Evolutionary conservation across 2,797 vertebrate species (phyloP).

Genomic region (Chromobotia macracanthus): DNA sequence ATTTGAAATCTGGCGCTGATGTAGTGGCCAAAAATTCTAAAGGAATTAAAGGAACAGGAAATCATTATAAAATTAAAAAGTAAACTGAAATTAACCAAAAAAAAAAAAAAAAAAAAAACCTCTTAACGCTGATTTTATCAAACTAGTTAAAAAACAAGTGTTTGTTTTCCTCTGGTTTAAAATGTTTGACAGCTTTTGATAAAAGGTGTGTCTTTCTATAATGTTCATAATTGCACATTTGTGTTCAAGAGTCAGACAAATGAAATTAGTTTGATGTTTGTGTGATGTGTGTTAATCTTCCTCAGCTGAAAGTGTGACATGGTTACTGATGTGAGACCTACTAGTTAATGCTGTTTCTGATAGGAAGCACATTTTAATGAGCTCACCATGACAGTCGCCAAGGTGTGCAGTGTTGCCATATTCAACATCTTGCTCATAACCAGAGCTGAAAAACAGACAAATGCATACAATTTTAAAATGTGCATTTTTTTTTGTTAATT

Average conservation of each 20-base stretch:
- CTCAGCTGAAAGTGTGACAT: conserved; percentile 44
- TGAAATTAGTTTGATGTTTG: conserved; percentile 72
- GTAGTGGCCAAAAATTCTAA: conserved; percentile 99
- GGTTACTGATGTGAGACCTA: conserved; percentile 73
- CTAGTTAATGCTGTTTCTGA: conserved; percentile 63
- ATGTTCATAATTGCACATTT: conserved; percentile 49
- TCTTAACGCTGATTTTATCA: conserved; percentile 59
- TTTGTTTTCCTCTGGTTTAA: conserved; percentile 48
- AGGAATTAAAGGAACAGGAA: conserved; percentile 84
- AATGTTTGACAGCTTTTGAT: conserved; percentile 18
- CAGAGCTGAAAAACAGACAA: conserved; percentile 76
- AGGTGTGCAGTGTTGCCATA: conserved; percentile 86
- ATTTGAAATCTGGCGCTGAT: conserved; percentile 99
- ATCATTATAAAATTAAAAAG: conserved; percentile 75
- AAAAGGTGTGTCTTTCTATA: conserved; percentile 67
- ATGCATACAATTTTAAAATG: not conserved
- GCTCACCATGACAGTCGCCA: conserved; percentile 96
- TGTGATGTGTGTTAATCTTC: conserved; percentile 73
- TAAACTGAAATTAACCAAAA: conserved; percentile 52
- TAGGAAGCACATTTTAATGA: conserved; percentile 49
- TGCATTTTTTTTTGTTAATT: too few relatives aligned
- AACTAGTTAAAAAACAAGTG: conserved; percentile 62
- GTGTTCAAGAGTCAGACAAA: conserved; percentile 70
- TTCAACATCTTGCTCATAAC: conserved; percentile 90
- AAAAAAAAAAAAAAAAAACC: conserved; percentile 54